These are phyloP conservation scores for Microplitis mediator DNA, from an alignment of 1,140 invertebrate species.

Conservation along the genomic window DNA sequence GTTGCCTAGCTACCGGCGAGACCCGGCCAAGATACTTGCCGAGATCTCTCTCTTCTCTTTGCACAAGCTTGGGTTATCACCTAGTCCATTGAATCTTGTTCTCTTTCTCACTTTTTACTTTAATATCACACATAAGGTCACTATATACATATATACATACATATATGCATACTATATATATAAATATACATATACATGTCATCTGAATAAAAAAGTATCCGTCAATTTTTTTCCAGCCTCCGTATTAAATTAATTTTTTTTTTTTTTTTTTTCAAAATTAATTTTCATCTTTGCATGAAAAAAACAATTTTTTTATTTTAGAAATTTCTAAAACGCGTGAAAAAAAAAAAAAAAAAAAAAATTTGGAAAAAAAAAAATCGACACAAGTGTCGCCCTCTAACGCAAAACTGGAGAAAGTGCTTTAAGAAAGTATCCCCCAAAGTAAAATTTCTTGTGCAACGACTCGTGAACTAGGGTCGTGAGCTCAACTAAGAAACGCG, in stretches of 20 bases:
- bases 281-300: too few relatives aligned
- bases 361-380: not conserved
- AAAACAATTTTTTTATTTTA: too few relatives aligned
- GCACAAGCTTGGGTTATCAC: constrained; percentile 34
- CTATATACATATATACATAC: too few relatives aligned
- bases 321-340: too few relatives aligned
- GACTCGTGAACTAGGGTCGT: not conserved
- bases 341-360: too few relatives aligned
- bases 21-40: constrained; percentile 62
- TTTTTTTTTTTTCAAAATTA: too few relatives aligned
- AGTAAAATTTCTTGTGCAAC: not conserved
- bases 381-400: constrained; percentile 58
- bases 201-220: too few relatives aligned
- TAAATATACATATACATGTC: too few relatives aligned
- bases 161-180: too few relatives aligned
- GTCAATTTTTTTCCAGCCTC: too few relatives aligned
- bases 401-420: constrained; percentile 52
- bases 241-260: too few relatives aligned
- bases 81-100: constrained; percentile 22
- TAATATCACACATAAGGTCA: too few relatives aligned
- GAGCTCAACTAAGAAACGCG: constrained; percentile 47
- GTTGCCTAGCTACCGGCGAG: constrained; percentile 63
- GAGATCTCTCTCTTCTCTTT: constrained; percentile 51
- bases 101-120: constrained; percentile 33
- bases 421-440: constrained; percentile 55